Evolutionary conservation across 2,113 vertebrate genomes (phyloP).

Genomic region (Heterochromis multidens): DNA sequence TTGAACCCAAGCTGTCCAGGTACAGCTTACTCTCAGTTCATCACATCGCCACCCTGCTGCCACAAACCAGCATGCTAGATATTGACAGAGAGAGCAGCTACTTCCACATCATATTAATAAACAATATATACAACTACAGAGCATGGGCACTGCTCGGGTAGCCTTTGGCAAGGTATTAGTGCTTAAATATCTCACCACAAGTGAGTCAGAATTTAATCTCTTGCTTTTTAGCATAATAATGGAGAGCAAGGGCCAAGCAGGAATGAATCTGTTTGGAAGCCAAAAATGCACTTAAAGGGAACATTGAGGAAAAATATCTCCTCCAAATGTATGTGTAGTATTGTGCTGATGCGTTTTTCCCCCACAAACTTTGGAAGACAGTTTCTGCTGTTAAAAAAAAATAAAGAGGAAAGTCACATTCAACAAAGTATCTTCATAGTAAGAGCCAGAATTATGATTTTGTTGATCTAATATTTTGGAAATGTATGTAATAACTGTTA

Average conservation of each 20-base stretch:
- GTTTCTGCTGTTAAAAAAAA: background rate
- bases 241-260: background rate
- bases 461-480: background rate
- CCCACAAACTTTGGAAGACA: background rate
- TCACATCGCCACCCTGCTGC: background rate
- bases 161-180: constrained; percentile 14
- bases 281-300: background rate
- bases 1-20: background rate
- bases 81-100: background rate
- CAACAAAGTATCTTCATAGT: background rate
- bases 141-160: background rate
- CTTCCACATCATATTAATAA: background rate
- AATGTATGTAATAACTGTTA: background rate
- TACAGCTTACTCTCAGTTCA: background rate
- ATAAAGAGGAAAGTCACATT: background rate
- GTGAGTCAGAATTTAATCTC: constrained; percentile 29
- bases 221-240: constrained; percentile 19
- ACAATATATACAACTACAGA: background rate
- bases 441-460: background rate
- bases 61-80: background rate
- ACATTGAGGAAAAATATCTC: background rate
- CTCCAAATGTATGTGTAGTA: background rate
- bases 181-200: background rate
- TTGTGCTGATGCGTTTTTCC: background rate
- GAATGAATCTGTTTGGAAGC: background rate